These are phyloP conservation scores for Rhyacichthys aspro DNA, from an alignment of 2,797 vertebrate genomes.

Conservation along the genomic window DNA sequence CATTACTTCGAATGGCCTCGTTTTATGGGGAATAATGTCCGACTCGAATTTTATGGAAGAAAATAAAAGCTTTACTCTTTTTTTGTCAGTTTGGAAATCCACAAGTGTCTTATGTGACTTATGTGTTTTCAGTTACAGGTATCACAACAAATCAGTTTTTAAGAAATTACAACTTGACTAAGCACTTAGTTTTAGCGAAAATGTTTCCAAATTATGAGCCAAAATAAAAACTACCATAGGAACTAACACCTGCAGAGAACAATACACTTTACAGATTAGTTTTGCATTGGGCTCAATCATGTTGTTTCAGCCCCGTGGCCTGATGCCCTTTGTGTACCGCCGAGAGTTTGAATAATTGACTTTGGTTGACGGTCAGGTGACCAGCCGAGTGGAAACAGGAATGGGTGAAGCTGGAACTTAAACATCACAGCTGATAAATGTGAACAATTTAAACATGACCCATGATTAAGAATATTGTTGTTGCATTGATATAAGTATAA, in stretches of 20 bases:
- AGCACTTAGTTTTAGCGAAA: no score
- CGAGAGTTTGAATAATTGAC: background rate
- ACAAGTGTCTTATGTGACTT: no score
- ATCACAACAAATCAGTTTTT: no score
- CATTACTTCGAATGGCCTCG: slow-evolving; percentile 38
- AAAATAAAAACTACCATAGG: background rate
- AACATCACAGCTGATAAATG: slow-evolving; percentile 57
- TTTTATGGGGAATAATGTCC: slow-evolving; percentile 19
- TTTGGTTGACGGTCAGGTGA: slow-evolving; percentile 26
- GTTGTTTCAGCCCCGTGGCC: slow-evolving; percentile 59
- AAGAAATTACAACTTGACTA: no score
- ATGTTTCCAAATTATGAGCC: background rate
- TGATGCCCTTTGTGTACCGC: slow-evolving; percentile 28
- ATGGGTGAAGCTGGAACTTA: slow-evolving; percentile 53
- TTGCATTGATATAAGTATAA: slow-evolving; percentile 23
- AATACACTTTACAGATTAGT: background rate
- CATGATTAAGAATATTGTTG: slow-evolving; percentile 20
- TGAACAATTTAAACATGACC: slow-evolving; percentile 13
- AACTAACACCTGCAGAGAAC: background rate
- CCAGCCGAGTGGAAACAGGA: slow-evolving; percentile 58
- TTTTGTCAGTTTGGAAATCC: background rate
- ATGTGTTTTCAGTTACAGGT: no score
- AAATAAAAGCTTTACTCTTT: background rate
- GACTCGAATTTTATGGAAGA: background rate
- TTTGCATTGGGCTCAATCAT: slow-evolving; percentile 35